A percentile compares a stretch with the other conserved stretches of the same genome.
phyloP scores from a whole-genome alignment of 2,797 vertebrate genomes.

The Nasua narica region DNA sequence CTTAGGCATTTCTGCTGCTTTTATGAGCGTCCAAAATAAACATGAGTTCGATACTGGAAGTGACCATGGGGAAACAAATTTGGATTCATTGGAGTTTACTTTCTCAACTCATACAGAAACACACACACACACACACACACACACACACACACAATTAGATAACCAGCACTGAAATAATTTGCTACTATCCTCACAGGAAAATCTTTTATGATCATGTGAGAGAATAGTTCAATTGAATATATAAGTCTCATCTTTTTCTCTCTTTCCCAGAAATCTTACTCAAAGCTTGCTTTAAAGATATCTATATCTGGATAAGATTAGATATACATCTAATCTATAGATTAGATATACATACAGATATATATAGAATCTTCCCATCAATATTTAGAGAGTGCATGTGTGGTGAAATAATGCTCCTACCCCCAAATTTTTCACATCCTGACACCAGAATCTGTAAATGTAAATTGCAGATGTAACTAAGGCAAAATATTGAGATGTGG shows the following conservation, averaged over 20 bases:
- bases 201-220: not conserved
- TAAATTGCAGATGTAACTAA: not conserved
- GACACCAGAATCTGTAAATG: not conserved
- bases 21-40: not conserved
- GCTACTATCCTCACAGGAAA: not conserved
- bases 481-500: not conserved
- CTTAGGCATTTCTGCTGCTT: not conserved
- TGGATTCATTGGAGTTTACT: not conserved
- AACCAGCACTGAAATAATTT: not conserved
- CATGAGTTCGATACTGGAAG: not conserved
- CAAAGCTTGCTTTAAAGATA: not conserved
- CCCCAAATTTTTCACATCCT: not conserved
- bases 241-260: not conserved
- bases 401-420: not conserved
- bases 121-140: not conserved
- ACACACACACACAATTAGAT: not conserved
- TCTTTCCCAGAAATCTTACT: not conserved
- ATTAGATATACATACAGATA: not conserved
- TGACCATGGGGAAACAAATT: not conserved
- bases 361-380: not conserved
- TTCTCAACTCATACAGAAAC: not conserved
- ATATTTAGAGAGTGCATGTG: not conserved
- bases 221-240: not conserved
- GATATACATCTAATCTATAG: not conserved
- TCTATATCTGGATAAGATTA: not conserved